Evolutionary conservation across 2,797 vertebrate species (phyloP), one percentile per base, ranked within the genome.

Genomic region (Aeoliscus strigatus): DNA sequence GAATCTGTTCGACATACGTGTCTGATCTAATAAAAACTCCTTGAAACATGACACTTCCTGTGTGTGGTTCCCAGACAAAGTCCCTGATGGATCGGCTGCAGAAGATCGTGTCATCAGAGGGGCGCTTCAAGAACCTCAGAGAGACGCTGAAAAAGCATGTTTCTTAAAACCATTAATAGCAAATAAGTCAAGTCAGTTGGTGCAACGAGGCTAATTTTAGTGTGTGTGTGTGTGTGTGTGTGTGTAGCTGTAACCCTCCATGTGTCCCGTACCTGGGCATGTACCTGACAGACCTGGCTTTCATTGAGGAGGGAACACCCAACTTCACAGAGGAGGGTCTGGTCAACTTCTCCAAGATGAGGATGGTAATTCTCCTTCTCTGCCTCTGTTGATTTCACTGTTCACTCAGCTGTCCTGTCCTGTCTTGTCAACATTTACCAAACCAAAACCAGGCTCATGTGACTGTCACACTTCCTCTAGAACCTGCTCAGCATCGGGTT

Each of bases 321-420:
- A 96, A 98, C 80, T 96, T 97, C 68, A 98, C 96, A 0, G 92
- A 95, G 68, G 93, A 97, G 61, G 94, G 95, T 24, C 92, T 98
- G 40, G 96, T 98, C 16, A 98, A 98, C 83, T 98, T 98, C 82
- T 98, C 96, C 80, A 98, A 98, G 86, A 98, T 98, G 96, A 91
- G 96, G 79, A 98, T 98, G 96, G 95, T 98, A 86, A 77, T 4
- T 4, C 5, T 2, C 9, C 27, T 14, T 1, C 1, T 16, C 13
- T 1, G 1, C 4, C n/a, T 21, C 6, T 9, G 9, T 6, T 25
- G 2, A 25, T 25, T 6, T 25, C 2, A 25, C 6, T 25, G 6
- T 21, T 21, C 18, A 21, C 3, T 3, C 18, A 21, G 6, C n/a
- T n/a, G n/a, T n/a, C n/a, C n/a, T n/a, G n/a, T n/a, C n/a, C n/a